Evolutionary conservation across 37 sponge, comb jelly and placozoan species (phyloP), one percentile per base, ranked within the genome.

Genomic region (Amphimedon queenslandica): DNA sequence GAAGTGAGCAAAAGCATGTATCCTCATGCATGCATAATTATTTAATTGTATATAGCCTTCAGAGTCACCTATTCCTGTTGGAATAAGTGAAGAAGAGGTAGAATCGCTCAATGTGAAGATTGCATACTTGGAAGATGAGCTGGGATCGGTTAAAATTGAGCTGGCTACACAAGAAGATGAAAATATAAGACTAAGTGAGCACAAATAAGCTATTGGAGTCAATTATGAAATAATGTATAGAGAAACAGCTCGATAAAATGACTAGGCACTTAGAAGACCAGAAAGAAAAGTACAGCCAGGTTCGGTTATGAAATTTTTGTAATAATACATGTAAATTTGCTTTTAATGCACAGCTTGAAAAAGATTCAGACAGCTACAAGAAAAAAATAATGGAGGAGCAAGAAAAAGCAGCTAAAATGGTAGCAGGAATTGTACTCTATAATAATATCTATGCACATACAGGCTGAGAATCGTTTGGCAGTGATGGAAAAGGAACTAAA

Each of bases 401-500:
- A 29, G 81, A 80, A 34, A 76, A 60, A 25, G 77, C 90, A 36
- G 73, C 67, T 21, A 71, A 33, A 65, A 35, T 80, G 90, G 87
- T 78, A 40, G 4, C 64, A 60, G 5, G 5, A n/a, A n/a, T 25
- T n/a, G 5, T n/a, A n/a, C 5, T 60, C 28, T 60, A 6, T 60
- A 60, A 25, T 11, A n/a, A 60, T n/a, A 6, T 11, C 1, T 73
- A 32, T 57, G 10, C 53, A 39, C 13, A 47, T 2, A 40, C 40
- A 86, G 87, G 85, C 84, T 39, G 42, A 66, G 63, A 78, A 37
- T 21, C 81, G 77, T 36, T 53, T 64, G 28, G 84, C 43, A 51
- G 68, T 81, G 1, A 39, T 89, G 67, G 57, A 89, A 57, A 80
- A 80, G 39, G 81, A 89, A 35, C 71, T 75, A 81, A 66, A 66